Percentiles rank a stretch among this genome's conserved stretches.
These are phyloP conservation scores for Marmota monax DNA, from an alignment of 2,113 vertebrate genomes.

Conservation along the genomic window DNA sequence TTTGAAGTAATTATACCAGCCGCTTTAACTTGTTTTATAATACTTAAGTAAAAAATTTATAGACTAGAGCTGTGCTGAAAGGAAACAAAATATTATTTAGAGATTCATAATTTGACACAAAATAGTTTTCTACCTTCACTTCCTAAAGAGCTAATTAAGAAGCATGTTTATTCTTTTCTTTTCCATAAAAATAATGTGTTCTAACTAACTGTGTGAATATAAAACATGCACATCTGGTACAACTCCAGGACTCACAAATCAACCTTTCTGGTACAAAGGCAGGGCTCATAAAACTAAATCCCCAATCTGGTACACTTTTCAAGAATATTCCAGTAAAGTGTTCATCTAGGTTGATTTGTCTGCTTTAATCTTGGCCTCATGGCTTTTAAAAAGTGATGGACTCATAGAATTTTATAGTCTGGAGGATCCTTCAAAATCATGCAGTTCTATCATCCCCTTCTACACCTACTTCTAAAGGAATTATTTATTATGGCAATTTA, in stretches of 20 bases:
- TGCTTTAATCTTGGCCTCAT: background rate
- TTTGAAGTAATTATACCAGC: conserved; percentile 14
- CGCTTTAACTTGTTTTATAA: background rate
- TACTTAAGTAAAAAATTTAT: conserved; percentile 27
- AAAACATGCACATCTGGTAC: background rate
- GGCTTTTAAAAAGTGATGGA: background rate
- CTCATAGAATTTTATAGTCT: conserved; percentile 16
- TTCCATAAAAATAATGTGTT: background rate
- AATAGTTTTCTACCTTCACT: conserved; percentile 22
- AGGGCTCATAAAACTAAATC: background rate
- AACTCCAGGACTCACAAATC: background rate
- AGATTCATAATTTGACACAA: conserved; percentile 14
- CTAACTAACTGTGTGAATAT: background rate
- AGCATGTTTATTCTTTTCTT: background rate
- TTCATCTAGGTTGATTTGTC: background rate
- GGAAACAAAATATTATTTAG: conserved; percentile 41
- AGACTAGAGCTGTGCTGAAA: background rate
- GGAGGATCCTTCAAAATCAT: background rate
- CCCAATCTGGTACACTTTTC: background rate
- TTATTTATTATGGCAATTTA: conserved; percentile 20
- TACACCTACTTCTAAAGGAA: conserved; percentile 45
- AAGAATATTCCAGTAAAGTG: background rate
- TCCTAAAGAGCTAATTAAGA: conserved; percentile 3
- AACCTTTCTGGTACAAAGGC: conserved; percentile 21
- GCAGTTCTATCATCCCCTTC: background rate